phyloP scores from a whole-genome alignment of 2,888 invertebrate genomes.

The Acanthacorydalis orientalis region DNA sequence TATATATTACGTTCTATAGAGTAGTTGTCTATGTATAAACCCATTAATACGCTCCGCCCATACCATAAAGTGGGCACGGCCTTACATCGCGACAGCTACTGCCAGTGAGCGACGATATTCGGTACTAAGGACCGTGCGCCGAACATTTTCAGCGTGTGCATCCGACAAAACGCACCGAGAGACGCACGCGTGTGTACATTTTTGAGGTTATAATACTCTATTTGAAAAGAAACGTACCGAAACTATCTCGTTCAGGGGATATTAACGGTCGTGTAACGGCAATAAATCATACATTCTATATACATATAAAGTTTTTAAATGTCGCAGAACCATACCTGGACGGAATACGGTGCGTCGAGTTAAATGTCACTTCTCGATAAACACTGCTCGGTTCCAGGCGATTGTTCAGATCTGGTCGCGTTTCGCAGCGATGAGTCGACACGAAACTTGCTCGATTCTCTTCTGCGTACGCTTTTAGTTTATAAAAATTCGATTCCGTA shows the following conservation, averaged over 20 bases:
- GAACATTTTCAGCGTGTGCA: too few relatives aligned
- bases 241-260: background rate
- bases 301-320: background rate
- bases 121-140: slow-evolving; percentile 10
- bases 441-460: too few relatives aligned
- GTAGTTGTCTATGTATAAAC: slow-evolving; percentile 11
- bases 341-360: background rate
- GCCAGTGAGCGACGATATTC: slow-evolving; percentile 18
- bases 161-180: background rate
- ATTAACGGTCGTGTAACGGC: too few relatives aligned
- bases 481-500: too few relatives aligned
- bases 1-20: slow-evolving; percentile 6
- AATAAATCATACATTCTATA: background rate
- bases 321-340: slow-evolving; percentile 1
- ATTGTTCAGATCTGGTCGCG: too few relatives aligned
- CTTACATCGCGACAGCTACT: slow-evolving; percentile 21
- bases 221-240: background rate
- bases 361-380: too few relatives aligned
- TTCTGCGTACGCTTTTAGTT: too few relatives aligned
- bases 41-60: slow-evolving; percentile 20
- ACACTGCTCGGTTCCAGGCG: too few relatives aligned
- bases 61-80: slow-evolving; percentile 17
- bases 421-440: too few relatives aligned
- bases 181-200: background rate
- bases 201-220: slow-evolving; percentile 5